Conservation (phyloP, 1,140 invertebrate genomes). For the Galendromus occidentalis region DNA sequence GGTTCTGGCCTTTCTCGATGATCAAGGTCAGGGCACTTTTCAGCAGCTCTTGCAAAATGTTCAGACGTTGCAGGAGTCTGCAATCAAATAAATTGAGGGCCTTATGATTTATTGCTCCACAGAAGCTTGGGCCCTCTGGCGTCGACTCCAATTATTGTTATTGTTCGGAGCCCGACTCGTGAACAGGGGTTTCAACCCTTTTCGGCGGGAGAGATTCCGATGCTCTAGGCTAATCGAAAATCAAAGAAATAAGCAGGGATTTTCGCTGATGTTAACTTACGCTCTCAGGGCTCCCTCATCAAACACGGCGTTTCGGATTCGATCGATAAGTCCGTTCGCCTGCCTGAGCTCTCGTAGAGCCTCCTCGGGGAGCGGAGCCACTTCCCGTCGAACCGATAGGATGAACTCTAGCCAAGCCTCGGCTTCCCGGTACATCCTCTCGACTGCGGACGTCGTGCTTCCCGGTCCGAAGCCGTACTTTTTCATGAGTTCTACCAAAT, state of each 20-base stretch:
- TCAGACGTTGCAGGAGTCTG: conserved; percentile 15
- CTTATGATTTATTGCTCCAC: too few relatives aligned
- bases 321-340: background rate
- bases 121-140: too few relatives aligned
- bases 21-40: conserved; percentile 17
- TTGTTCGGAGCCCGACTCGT: too few relatives aligned
- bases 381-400: background rate
- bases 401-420: background rate
- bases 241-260: background rate
- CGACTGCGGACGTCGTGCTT: background rate
- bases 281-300: background rate
- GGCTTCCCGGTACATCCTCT: background rate
- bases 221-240: too few relatives aligned
- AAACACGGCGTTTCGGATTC: background rate
- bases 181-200: too few relatives aligned
- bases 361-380: background rate
- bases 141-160: too few relatives aligned
- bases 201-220: too few relatives aligned
- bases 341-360: background rate
- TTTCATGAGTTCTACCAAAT: background rate
- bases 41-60: conserved; percentile 15
- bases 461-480: conserved; percentile 5
- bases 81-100: background rate
- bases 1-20: conserved; percentile 20
- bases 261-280: background rate